Base-by-base conservation (phyloP, 2,888 invertebrate genomes). In the Tachina grossa region DNA sequence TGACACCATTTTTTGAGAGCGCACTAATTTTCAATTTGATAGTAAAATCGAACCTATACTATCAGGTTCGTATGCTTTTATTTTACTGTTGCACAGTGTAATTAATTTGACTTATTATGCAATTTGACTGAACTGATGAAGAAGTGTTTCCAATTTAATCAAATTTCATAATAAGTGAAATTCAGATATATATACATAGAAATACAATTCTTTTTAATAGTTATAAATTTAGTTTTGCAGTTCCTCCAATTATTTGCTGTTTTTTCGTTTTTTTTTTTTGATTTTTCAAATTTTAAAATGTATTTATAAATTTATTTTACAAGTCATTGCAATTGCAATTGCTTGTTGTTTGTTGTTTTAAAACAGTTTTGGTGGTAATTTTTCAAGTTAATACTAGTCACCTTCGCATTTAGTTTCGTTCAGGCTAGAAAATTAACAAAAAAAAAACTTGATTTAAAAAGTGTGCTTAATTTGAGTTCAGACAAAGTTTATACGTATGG, bases 311-410 rank as follows among this genome's bases (percentile, higher is more conserved):
- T 51, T 31, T 31, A 31, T 31, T 31, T 31, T 31, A 31, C 31
- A 31, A 74, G 14, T 11, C 3, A 49, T 66, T 57, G 55, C 16
- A 69, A 41, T 39, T 68, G 47, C 41, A 45, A 59, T 19, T 66
- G 43, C 1, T 45, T 22, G 31, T 31, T 45, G 53, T 59, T 31
- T 31, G 31, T 31, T 39, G 22, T 55, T 63, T 59, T 45, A 14
- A 31, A 53, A 43, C 39, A 13, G 45, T 68, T 77, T 68, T 13
- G 68, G 47, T 63, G 9, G 43, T 55, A 53, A 72, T 76, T 80
- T 72, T 85, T 85, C 85, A 79, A 85, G 82, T 82, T 83, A 83
- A 85, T 79, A 66, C n/a, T 76, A 85, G 59, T 85, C 83, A 85
- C 79, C 85, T 85, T 83, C 83, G 85, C 71, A 83, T 79, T 83